A percentile compares a stretch with the other conserved stretches of the same genome.
These are phyloP conservation scores for Cremastinae sp. DNA, from an alignment of 2,888 invertebrate genomes.

Conservation along the genomic window DNA sequence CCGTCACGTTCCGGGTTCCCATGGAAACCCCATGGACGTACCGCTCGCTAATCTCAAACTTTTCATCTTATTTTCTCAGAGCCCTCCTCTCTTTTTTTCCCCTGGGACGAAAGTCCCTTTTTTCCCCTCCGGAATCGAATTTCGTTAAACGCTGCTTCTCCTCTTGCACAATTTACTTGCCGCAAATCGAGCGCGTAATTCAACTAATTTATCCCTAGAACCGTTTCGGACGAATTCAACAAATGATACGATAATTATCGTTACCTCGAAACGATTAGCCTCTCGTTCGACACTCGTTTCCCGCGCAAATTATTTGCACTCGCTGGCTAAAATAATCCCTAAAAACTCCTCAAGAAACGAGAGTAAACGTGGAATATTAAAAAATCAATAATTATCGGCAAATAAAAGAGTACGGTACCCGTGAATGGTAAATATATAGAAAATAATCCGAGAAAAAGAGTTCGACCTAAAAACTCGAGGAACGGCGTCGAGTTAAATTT, in stretches of 20 bases:
- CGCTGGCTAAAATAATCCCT: too few relatives aligned
- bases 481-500: not conserved
- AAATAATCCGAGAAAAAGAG: too few relatives aligned
- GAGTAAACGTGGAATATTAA: too few relatives aligned
- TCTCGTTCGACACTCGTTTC: too few relatives aligned
- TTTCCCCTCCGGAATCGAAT: not conserved
- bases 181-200: not conserved
- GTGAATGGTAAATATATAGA: too few relatives aligned
- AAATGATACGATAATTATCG: too few relatives aligned
- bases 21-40: constrained; percentile 72
- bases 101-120: not conserved
- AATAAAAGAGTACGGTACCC: too few relatives aligned
- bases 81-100: not conserved
- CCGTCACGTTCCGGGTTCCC: constrained; percentile 67
- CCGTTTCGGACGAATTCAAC: not conserved
- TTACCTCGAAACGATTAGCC: too few relatives aligned
- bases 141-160: not conserved
- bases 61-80: not conserved
- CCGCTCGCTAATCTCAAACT: constrained; percentile 54
- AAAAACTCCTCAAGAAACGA: too few relatives aligned
- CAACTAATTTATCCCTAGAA: not conserved
- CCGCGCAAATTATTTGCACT: too few relatives aligned
- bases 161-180: not conserved
- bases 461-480: too few relatives aligned
- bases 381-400: too few relatives aligned